These are phyloP conservation scores for Sprattus sprattus DNA, from an alignment of 2,113 vertebrate genomes.

Conservation along the genomic window DNA sequence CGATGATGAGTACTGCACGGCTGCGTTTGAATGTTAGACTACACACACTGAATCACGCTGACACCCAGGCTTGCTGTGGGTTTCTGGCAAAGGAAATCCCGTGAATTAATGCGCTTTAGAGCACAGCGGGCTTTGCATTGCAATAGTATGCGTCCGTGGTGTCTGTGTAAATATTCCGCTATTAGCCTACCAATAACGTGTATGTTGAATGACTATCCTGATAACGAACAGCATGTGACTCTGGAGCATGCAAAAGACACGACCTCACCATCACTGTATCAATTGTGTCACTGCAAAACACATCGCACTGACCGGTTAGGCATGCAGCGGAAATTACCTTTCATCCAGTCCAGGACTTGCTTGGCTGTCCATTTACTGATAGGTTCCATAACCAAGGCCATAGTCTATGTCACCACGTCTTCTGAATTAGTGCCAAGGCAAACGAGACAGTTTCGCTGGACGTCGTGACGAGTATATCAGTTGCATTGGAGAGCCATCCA, in stretches of 20 bases:
- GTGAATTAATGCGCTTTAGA: background rate
- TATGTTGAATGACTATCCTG: background rate
- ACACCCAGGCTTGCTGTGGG: constrained; percentile 9
- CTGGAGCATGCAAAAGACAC: background rate
- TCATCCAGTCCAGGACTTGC: constrained; percentile 91
- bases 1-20: background rate
- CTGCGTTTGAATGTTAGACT: constrained; percentile 4
- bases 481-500: constrained; percentile 64
- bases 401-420: constrained; percentile 80
- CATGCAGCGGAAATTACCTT: constrained; percentile 72
- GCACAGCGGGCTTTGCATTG: background rate
- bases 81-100: background rate
- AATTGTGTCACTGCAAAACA: background rate
- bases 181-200: background rate
- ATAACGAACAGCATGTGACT: constrained; percentile 4
- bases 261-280: constrained; percentile 18
- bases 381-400: constrained; percentile 90
- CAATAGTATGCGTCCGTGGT: background rate
- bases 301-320: constrained; percentile 28
- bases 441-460: constrained; percentile 48
- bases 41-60: constrained; percentile 7
- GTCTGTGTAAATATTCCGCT: background rate
- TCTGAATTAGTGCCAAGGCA: constrained; percentile 66
- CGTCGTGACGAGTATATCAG: constrained; percentile 61
- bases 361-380: constrained; percentile 91